Percentiles rank a stretch among this genome's conserved stretches.
phyloP scores from a whole-genome alignment of 2,797 vertebrate genomes.

The Urocyon cinereoargenteus region DNA sequence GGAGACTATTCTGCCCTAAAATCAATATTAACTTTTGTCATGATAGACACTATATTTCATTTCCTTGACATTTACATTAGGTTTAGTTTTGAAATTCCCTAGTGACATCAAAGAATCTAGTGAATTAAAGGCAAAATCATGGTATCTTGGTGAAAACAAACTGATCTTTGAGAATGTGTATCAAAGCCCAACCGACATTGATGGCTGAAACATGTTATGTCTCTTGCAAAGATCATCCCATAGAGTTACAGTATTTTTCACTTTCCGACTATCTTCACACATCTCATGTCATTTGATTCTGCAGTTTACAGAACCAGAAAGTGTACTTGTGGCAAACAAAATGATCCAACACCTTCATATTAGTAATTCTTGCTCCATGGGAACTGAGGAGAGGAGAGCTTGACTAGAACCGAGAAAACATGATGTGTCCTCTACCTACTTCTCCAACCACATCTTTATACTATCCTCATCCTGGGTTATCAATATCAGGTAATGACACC shows the following conservation, averaged over 20 bases:
- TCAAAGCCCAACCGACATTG: background rate
- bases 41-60: slow-evolving; percentile 36
- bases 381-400: background rate
- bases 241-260: background rate
- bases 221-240: background rate
- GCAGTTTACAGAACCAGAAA: background rate
- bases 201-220: background rate
- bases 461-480: accelerated
- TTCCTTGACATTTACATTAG: slow-evolving; percentile 62
- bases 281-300: background rate
- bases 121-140: slow-evolving; percentile 42
- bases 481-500: background rate
- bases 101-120: background rate
- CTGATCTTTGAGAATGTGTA: background rate
- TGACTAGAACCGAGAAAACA: background rate
- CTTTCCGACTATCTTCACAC: background rate
- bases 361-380: accelerated
- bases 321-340: background rate
- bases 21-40: slow-evolving; percentile 60
- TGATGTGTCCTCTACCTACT: background rate
- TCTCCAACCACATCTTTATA: background rate
- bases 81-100: slow-evolving; percentile 53
- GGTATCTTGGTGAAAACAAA: background rate
- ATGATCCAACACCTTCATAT: background rate
- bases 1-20: background rate